A percentile compares a stretch with the other conserved stretches of the same genome.
These are phyloP conservation scores for Diorhabda sublineata DNA, from an alignment of 1,140 invertebrate genomes.

Conservation along the genomic window DNA sequence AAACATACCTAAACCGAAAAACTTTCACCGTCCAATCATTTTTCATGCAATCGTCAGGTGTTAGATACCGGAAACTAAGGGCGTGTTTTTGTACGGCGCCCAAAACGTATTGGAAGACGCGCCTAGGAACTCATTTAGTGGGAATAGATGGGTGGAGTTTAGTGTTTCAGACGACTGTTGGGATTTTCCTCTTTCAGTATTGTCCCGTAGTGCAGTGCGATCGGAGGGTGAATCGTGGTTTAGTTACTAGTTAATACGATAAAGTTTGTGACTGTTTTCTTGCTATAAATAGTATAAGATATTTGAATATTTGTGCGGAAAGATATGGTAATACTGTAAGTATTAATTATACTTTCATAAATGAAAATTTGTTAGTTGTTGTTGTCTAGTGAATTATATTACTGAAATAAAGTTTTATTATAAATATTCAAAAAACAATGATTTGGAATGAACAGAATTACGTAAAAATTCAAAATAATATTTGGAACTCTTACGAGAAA, in stretches of 20 bases:
- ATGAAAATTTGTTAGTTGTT: neutral
- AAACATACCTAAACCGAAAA: constrained; percentile 8
- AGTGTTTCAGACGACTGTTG: constrained; percentile 24
- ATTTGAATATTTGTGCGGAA: constrained; percentile 11
- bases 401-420: too few relatives aligned
- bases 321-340: constrained; percentile 47
- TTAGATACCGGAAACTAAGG: constrained; percentile 28
- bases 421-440: too few relatives aligned
- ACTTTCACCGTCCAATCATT: constrained; percentile 21
- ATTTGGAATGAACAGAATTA: too few relatives aligned
- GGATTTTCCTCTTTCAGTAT: neutral
- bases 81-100: constrained; percentile 8
- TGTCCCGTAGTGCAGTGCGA: neutral
- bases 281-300: too few relatives aligned
- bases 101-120: constrained; percentile 30
- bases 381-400: neutral
- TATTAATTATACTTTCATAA: constrained; percentile 8
- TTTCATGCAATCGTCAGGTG: constrained; percentile 28
- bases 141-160: constrained; percentile 31
- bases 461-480: too few relatives aligned
- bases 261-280: neutral
- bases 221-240: neutral
- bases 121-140: constrained; percentile 25
- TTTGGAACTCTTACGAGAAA: too few relatives aligned
- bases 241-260: neutral